Evolutionary conservation across 30 jellyfish, hydroid and myxozoan species (phyloP), one percentile per base, ranked within the genome.

Genomic region (Sanderia malayensis): DNA sequence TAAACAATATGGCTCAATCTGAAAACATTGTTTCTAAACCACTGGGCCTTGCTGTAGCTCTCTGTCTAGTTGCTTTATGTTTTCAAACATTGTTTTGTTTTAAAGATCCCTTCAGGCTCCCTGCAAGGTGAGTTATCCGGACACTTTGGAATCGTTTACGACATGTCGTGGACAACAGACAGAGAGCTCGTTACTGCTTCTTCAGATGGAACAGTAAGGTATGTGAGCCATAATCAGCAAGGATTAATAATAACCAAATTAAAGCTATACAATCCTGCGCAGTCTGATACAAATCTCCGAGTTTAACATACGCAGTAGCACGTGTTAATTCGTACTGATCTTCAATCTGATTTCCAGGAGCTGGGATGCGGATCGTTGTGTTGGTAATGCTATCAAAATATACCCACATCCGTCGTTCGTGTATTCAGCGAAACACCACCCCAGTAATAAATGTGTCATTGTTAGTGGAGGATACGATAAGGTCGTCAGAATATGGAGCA

Each of bases 121-220:
- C 61, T 90, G 23, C 82, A 75, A 17, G 87, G 85, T 20, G 89
- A 94, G 58, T 67, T 90, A n/a, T 58, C 84, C 0, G 94, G 89
- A 13, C 98, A 90, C 45, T 82, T 84, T 78, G 98, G 98, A 23
- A 76, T 90, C 61, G 84, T 83, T 18, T 90, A 90, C 73, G 98
- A 83, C 79, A 68, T 90, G 83, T 76, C 90, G 46, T 90, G 98
- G 98, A 74, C 96, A 19, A 45, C 81, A 2, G 90, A 90, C 61
- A 86, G 94, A 33, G 98, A 90, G 46, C 27, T 90, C 22, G 61
- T 90, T n/a, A 83, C 96, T 8, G 87, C 96, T n/a, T 90, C 98
- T n/a, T 94, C 98, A 46, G 98, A 90, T 74, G 83, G 95, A 28
- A 90, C 95, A 13, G 94, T 77, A 61, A 89, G 97, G 97, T 89